Base-by-base conservation (phyloP, 2,113 vertebrate genomes). In the Hepsetus odoe region DNA sequence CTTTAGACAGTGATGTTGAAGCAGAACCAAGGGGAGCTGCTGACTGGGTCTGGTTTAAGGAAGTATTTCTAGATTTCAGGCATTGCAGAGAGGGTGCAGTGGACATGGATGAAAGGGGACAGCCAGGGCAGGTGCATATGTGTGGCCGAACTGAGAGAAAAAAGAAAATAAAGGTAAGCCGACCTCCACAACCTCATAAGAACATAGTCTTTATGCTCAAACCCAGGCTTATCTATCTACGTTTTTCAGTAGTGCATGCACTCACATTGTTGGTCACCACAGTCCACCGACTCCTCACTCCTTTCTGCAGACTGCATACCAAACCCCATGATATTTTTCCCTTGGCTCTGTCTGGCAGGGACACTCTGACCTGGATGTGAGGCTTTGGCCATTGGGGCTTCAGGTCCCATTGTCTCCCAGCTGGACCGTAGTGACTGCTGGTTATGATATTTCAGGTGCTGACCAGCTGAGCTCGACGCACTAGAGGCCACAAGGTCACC, bases 401-500 rank as follows among this genome's bases (percentile, higher is more conserved):
- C 88, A 1, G 42, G 72, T 0, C 72, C 84, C 6, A 79, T 53
- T 28, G 80, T 28, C 44, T 90, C 91, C 92, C 92, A 93, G 4
- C 85, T 74, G 20, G 84, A 30, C 56, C 84, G 89, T 0, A 88
- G 64, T 26, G 87, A 80, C 71, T 92, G 90, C 59, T 87, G 83
- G 76, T 87, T 88, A 5, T 24, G 28, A 13, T 72, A 49, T 33
- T 86, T 92, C 22, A 75, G 76, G 14, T 81, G 75, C 66, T 84
- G 82, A 32, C 78, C 67, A n/a, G 51, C 51, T 10, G 84, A 83
- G 61, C 74, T 11, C 5, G 83, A 65, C 61, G 72, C 85, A 75
- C 86, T 91, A 61, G 91, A 90, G 44, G 89, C 81, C 74, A 93
- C 82, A 0, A 94, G 89, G 74, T 93, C 92, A 4, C 92, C 90